Percentiles rank a stretch among this genome's conserved stretches.
These are phyloP conservation scores for Nephila pilipes DNA, from an alignment of 1,140 invertebrate species.

Conservation along the genomic window DNA sequence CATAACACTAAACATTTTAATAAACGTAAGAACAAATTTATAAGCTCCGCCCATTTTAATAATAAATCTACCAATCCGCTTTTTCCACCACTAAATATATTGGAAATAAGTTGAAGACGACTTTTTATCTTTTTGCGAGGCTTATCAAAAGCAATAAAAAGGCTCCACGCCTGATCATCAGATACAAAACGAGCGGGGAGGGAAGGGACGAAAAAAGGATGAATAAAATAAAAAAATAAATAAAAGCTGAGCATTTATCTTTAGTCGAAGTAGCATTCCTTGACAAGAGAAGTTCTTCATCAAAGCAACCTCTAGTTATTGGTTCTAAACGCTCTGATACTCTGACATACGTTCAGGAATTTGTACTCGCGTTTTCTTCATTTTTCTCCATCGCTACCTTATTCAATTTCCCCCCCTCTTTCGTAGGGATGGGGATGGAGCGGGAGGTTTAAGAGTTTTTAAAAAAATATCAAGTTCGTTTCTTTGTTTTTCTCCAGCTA, in stretches of 20 bases:
- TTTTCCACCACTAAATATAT: constrained; percentile 63
- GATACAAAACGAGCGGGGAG: constrained; percentile 6
- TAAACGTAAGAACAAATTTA: constrained; percentile 71
- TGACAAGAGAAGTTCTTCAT: constrained; percentile 73
- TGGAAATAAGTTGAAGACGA: constrained; percentile 69
- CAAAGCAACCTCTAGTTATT: constrained; percentile 72
- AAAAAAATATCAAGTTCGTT: constrained; percentile 26
- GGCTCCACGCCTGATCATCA: constrained; percentile 57
- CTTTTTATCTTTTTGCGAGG: constrained; percentile 60
- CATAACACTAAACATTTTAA: constrained; percentile 65
- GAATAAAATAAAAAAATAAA: constrained; percentile 58
- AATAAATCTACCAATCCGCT: constrained; percentile 63
- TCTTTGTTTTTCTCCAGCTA: background rate
- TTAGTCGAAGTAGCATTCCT: constrained; percentile 59
- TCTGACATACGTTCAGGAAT: constrained; percentile 54
- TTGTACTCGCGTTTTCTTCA: constrained; percentile 48
- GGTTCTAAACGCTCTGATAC: constrained; percentile 55
- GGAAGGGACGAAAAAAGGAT: background rate
- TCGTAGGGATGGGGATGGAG: background rate
- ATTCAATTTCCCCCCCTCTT: background rate
- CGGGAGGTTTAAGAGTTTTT: background rate
- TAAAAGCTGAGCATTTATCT: constrained; percentile 63
- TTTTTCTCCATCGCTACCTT: constrained; percentile 42
- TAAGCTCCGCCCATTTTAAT: constrained; percentile 68
- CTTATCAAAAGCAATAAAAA: constrained; percentile 75